phyloP scores from a whole-genome alignment of 2,797 vertebrate genomes.

The Peromyscus eremicus region DNA sequence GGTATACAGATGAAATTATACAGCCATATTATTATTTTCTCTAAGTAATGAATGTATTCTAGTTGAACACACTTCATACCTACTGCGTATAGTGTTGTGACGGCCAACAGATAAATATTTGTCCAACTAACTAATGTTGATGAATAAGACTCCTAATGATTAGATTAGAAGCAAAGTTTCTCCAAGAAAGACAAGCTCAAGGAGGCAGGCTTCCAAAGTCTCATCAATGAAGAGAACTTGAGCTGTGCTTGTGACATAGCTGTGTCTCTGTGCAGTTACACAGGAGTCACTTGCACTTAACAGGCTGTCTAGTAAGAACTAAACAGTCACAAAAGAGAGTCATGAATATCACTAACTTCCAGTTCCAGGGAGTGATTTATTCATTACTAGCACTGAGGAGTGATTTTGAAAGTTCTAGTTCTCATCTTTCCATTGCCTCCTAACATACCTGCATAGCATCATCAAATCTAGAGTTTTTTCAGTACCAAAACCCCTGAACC shows the following conservation, averaged over 20 bases:
- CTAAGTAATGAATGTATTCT: background rate
- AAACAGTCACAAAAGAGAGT: background rate
- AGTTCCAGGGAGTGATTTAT: background rate
- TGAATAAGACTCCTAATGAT: background rate
- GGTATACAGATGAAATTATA: background rate
- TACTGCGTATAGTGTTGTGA: background rate
- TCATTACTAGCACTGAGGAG: background rate
- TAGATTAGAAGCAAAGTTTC: background rate
- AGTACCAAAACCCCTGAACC: background rate
- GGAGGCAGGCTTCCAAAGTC: background rate
- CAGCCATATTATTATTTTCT: background rate
- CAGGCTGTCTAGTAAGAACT: background rate
- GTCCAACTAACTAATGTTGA: background rate
- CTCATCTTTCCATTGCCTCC: background rate
- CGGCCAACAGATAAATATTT: background rate
- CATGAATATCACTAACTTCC: background rate
- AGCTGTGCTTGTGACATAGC: no score
- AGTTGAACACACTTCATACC: background rate
- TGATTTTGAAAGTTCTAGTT: background rate
- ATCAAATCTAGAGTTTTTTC: background rate
- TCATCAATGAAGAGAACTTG: background rate
- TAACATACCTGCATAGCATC: background rate
- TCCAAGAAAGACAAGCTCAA: background rate
- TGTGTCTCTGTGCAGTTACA: background rate
- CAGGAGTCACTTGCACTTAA: rapidly evolving